Conservation (phyloP, 2,797 vertebrate species). For the Peromyscus attwateri region DNA sequence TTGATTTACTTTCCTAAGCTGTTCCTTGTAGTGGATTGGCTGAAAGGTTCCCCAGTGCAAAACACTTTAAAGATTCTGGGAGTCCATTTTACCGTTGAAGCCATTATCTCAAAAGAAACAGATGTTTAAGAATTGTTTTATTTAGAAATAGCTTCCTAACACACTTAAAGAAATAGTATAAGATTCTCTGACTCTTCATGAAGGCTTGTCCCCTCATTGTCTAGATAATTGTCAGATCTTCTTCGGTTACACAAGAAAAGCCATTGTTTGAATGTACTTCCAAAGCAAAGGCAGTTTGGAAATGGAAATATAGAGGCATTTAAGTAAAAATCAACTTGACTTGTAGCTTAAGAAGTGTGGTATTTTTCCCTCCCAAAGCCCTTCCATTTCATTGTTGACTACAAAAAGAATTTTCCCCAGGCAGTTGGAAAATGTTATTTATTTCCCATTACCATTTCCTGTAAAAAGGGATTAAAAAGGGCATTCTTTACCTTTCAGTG, state of each 20-base stretch:
- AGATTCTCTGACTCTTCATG: not conserved
- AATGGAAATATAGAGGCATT: not conserved
- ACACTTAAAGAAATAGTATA: not conserved
- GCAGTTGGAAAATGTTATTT: conserved; percentile 41
- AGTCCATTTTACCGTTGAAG: conserved; percentile 22
- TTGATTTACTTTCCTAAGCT: not conserved
- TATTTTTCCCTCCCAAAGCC: conserved; percentile 59
- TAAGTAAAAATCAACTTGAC: conserved; percentile 58
- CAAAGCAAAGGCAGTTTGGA: not conserved
- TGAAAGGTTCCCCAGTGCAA: conserved; percentile 12
- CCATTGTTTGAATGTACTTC: conserved; percentile 15
- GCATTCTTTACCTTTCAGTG: not conserved
- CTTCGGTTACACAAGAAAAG: not conserved
- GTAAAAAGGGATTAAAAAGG: conserved; percentile 26
- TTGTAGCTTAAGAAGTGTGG: not conserved
- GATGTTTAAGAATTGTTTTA: conserved; percentile 17
- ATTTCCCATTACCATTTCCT: conserved; percentile 23
- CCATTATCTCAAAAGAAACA: conserved; percentile 44
- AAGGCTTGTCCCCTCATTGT: not conserved
- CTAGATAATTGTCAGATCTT: not conserved
- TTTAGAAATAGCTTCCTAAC: conserved; percentile 45
- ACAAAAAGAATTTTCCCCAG: conserved; percentile 56
- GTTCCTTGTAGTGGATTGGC: not conserved
- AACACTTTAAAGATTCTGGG: not conserved
- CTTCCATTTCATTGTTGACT: conserved; percentile 32